Base-by-base conservation (phyloP, 2,888 invertebrate species). In the Peribatodes rhomboidaria region DNA sequence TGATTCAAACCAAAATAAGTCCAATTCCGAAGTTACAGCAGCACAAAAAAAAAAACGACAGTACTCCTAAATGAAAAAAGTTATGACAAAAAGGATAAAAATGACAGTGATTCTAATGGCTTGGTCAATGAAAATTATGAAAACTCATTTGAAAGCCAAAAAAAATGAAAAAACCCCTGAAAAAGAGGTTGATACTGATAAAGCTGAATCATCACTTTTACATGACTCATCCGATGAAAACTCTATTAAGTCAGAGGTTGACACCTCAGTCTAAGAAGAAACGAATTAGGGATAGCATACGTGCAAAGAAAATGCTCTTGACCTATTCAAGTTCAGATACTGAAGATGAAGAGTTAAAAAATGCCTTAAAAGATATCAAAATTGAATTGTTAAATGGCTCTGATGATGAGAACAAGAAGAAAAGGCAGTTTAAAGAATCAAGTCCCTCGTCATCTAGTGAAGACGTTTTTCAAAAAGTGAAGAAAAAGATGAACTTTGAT, bases 311-410 rank as follows among this genome's bases (percentile, higher is more conserved):
- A 79, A 87, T 81, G 80, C 76, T 89, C 11, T 70, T 90, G 4
- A 77, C 77, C 39, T 82, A 87, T 70, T 87, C 88, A 41, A 88
- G 89, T 73, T 92, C 92, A 7, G 92, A 90, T 47, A 83, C 85
- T 47, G 89, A 88, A 58, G 88, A 89, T 81, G 87, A 89, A 65
- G 70, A 82, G 56, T 68, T 86, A 16, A 79, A 65, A 67, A 75
- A 70, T 74, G 78, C 72, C 10, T 71, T 84, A 8, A 84, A 84
- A 64, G 73, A 84, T 54, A 85, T 87, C n/a, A 84, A 71, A 39
- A 42, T 65, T 44, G 71, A 75, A n/a, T 75, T 88, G 49, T 74
- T 88, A 2, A 74, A 72, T 33, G 71, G 70, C 50, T 80, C 83
- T 22, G 80, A 80, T 68, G 85, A 86, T 53, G 81, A 85, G 58